Evolutionary conservation across 1,140 invertebrate genomes (phyloP), one percentile per base, ranked within the genome.

Genomic region (Himalopsyche phryganea): DNA sequence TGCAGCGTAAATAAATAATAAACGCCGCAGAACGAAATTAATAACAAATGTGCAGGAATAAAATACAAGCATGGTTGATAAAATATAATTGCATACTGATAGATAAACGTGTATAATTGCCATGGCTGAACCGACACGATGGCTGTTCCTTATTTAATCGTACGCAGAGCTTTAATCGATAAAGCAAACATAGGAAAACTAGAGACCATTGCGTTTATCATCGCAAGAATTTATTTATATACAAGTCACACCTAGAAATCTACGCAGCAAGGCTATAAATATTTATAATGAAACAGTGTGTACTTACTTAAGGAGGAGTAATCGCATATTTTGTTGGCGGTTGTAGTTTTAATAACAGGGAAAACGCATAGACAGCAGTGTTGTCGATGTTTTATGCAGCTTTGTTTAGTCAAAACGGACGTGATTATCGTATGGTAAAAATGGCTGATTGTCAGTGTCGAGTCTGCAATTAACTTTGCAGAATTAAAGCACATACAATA

Each of bases 211-310:
- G 4, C 4, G 23, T 28, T 28, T 28, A n/a, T n/a, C 9, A 28
- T 28, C 23, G 9, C 9, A 3, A 9, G 9, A 9, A 28, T 5
- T 28, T 28, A 28, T 28, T 28, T 28, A 28, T 28, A 5, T 45
- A 40, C 41, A 49, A 33, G 36, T 33, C 45, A 33, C 48, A 44
- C 49, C 53, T 46, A 40, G 42, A 49, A 57, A 47, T 41, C 18
- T 41, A 40, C 38, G 40, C 48, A 35, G 11, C 41, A 13, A 17
- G 47, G 45, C 42, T 47, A 60, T 61, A 61, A 61, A 61, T 61
- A 61, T 57, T 57, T 53, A 61, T 61, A 61, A 56, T 61, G 48
- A 61, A 61, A 56, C 45, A 44, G 23, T 50, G 15, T 28, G 49
- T 28, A 28, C 23, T 28, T 28, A 9, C 23, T 3, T 5, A 28